These are phyloP conservation scores for Notospermus geniculatus DNA, from an alignment of 1,140 invertebrate species.

Conservation along the genomic window DNA sequence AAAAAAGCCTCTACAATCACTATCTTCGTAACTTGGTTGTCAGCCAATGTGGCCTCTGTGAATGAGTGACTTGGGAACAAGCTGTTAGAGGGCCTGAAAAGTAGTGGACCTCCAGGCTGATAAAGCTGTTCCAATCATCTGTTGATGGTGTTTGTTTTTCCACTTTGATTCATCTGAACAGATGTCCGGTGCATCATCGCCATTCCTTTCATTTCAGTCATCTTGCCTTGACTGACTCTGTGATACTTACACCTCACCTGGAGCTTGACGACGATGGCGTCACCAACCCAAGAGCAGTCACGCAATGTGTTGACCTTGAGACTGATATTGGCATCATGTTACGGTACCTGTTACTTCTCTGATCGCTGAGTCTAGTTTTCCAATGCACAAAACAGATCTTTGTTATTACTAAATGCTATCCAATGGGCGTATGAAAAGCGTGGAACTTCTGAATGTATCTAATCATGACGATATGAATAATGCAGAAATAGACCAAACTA, in stretches of 20 bases:
- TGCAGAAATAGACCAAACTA: background rate
- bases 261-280: conserved; percentile 2
- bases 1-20: conserved; percentile 13
- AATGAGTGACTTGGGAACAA: conserved; percentile 8
- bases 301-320: conserved; percentile 26
- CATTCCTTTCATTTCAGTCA: conserved; percentile 16
- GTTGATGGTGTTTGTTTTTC: background rate
- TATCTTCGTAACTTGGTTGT: background rate
- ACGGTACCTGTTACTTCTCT: no score
- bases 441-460: no score
- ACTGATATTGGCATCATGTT: conserved; percentile 27
- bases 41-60: background rate
- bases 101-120: no score
- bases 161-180: background rate
- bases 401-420: no score
- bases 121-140: no score
- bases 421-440: no score
- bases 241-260: conserved; percentile 17
- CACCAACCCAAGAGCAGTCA: conserved; percentile 24
- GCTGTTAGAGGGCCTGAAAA: no score
- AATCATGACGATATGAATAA: no score
- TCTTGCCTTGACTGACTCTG: conserved; percentile 19
- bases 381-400: background rate
- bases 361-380: background rate
- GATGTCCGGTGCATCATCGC: background rate